A percentile compares a stretch with the other conserved stretches of the same genome.
phyloP scores from a whole-genome alignment of 37 sponge, comb jelly and placozoan genomes.

The Aplysina aerophoba region DNA sequence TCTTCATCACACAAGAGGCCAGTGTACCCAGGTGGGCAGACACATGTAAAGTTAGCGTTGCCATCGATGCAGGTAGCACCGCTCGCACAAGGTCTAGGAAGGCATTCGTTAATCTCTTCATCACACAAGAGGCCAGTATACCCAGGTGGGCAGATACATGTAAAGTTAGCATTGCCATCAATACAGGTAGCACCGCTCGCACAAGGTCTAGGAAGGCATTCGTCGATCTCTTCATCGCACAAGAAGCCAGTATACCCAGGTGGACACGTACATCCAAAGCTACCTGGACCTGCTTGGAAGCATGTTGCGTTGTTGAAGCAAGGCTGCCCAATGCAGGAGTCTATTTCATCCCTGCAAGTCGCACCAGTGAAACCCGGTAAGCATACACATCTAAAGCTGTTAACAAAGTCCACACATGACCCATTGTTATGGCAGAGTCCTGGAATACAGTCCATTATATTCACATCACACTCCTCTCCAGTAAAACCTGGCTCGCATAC shows the following conservation, averaged over 20 bases:
- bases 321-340: slow-evolving; percentile 3
- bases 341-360: not conserved
- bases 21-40: slow-evolving; percentile 30
- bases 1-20: slow-evolving; percentile 6
- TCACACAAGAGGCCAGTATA: slow-evolving; percentile 16
- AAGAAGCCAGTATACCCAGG: slow-evolving; percentile 10
- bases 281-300: not conserved
- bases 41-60: slow-evolving; percentile 26
- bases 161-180: slow-evolving; percentile 15
- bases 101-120: slow-evolving; percentile 43
- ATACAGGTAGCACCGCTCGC: slow-evolving; percentile 65
- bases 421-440: slow-evolving; percentile 10
- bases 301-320: slow-evolving; percentile 33
- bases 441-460: slow-evolving; percentile 9
- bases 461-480: slow-evolving; percentile 13
- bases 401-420: slow-evolving; percentile 4
- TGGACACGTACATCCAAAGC: not conserved
- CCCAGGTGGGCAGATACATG: slow-evolving; percentile 33
- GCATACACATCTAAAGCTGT: not conserved
- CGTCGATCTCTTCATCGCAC: slow-evolving; percentile 36
- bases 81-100: slow-evolving; percentile 57
- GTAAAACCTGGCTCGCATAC: slow-evolving; percentile 4
- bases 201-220: slow-evolving; percentile 58
- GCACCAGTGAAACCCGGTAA: not conserved
- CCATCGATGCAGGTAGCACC: slow-evolving; percentile 63